A percentile compares a stretch with the other conserved stretches of the same genome.
Evolutionary conservation across 2,888 invertebrate species (phyloP).

Genomic region (Caenorhabditis sp.): DNA sequence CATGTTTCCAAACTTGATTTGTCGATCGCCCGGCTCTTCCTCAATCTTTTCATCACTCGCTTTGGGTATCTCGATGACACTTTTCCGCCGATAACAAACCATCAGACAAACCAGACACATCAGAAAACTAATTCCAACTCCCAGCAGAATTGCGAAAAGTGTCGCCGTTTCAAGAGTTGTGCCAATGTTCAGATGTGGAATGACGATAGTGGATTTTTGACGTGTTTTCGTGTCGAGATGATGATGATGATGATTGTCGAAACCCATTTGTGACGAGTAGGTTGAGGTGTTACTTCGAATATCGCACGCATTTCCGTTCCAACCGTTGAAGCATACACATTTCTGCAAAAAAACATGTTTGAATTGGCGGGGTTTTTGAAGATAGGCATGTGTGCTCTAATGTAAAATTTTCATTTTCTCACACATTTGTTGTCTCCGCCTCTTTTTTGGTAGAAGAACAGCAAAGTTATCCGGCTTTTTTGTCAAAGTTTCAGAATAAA

Average conservation of each 20-base stretch:
- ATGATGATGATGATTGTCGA: not conserved
- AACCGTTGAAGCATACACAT: constrained; percentile 86
- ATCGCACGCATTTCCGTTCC: constrained; percentile 71
- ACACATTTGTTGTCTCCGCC: too few relatives aligned
- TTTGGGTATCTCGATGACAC: constrained; percentile 48
- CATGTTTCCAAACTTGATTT: constrained; percentile 72
- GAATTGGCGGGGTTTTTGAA: too few relatives aligned
- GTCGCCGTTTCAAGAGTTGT: constrained; percentile 71
- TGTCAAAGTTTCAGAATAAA: too few relatives aligned
- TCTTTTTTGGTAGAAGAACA: not conserved
- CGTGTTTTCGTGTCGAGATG: too few relatives aligned
- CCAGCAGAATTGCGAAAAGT: constrained; percentile 72
- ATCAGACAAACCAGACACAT: constrained; percentile 72
- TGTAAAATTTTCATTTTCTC: too few relatives aligned
- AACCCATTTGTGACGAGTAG: constrained; percentile 22
- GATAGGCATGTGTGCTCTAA: too few relatives aligned
- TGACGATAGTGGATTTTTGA: constrained; percentile 15
- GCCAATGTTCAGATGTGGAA: constrained; percentile 54
- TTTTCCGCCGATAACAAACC: constrained; percentile 71
- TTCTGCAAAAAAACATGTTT: constrained; percentile 78
- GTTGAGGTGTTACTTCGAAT: constrained; percentile 42
- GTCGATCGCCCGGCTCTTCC: constrained; percentile 42
- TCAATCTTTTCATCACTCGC: constrained; percentile 42
- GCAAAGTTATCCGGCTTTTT: not conserved
- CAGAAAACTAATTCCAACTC: constrained; percentile 71